Conservation (phyloP, 2,888 invertebrate species). For the Celastrina argiolus region DNA sequence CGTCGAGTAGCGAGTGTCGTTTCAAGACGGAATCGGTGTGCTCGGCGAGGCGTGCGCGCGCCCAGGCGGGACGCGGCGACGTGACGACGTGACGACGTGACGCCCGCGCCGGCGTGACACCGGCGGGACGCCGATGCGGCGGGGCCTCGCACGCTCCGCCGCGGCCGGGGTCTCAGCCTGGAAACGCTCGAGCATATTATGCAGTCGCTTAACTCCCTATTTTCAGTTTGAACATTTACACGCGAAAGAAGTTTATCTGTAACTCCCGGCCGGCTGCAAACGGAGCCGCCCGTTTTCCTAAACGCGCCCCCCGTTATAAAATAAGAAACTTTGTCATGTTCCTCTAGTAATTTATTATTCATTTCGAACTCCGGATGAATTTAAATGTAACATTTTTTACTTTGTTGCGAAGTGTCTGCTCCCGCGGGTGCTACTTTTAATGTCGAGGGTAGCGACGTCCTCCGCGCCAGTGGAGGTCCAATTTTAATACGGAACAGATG, state of each 20-base stretch:
- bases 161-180: slow-evolving; percentile 7
- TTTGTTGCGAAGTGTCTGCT: neutral
- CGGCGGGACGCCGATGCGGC: slow-evolving; percentile 14
- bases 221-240: slow-evolving; percentile 18
- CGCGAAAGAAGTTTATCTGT: slow-evolving; percentile 20
- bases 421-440: neutral
- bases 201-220: slow-evolving; percentile 12
- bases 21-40: slow-evolving; percentile 15
- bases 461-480: neutral
- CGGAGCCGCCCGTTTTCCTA: neutral
- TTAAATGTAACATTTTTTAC: slow-evolving; percentile 7
- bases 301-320: neutral
- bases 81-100: slow-evolving; percentile 3
- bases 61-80: neutral
- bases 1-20: neutral
- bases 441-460: neutral
- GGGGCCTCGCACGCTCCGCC: slow-evolving; percentile 11
- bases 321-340: slow-evolving; percentile 4
- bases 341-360: slow-evolving; percentile 4
- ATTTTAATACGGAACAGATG: neutral
- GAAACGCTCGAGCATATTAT: slow-evolving; percentile 15
- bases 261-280: neutral
- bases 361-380: neutral
- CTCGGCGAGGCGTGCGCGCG: slow-evolving; percentile 2
- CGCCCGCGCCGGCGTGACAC: neutral